Evolutionary conservation across 2,888 invertebrate genomes (phyloP).

Genomic region (Ellobium chinense): DNA sequence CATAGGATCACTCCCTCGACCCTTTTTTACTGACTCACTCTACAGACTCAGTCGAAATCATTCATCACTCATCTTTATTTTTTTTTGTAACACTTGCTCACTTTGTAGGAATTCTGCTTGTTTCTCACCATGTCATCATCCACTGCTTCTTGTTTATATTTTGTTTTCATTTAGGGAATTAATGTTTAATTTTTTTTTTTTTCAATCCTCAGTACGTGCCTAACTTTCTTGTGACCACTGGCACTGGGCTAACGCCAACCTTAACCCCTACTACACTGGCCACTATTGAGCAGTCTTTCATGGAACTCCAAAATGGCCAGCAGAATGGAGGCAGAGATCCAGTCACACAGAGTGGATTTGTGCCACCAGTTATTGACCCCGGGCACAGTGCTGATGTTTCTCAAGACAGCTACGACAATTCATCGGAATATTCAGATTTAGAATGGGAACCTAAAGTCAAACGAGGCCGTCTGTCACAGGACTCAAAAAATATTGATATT

Average conservation of each 20-base stretch:
- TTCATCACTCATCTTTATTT: too few species aligned
- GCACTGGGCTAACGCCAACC: constrained; percentile 93
- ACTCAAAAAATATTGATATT: constrained; percentile 21
- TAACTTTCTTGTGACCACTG: constrained; percentile 55
- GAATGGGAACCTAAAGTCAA: constrained; percentile 62
- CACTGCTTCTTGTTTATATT: neutral
- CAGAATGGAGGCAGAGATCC: constrained; percentile 54
- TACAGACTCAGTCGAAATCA: too few species aligned
- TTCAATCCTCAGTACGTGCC: constrained; percentile 66
- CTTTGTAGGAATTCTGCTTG: too few species aligned
- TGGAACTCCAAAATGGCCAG: constrained; percentile 85
- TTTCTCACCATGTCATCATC: too few species aligned
- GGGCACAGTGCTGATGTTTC: constrained; percentile 55
- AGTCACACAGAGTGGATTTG: constrained; percentile 90
- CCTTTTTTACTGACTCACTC: too few species aligned
- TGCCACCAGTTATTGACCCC: constrained; percentile 85
- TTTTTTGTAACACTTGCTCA: too few species aligned
- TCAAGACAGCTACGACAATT: constrained; percentile 61
- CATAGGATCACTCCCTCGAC: too few species aligned
- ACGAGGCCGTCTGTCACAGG: constrained; percentile 30
- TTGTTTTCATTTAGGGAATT: neutral
- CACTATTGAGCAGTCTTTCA: constrained; percentile 93
- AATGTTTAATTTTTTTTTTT: constrained; percentile 1
- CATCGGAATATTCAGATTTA: constrained; percentile 60
- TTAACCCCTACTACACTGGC: constrained; percentile 95